phyloP scores from a whole-genome alignment of 2,888 invertebrate species.

The Platycheirus rosarum region DNA sequence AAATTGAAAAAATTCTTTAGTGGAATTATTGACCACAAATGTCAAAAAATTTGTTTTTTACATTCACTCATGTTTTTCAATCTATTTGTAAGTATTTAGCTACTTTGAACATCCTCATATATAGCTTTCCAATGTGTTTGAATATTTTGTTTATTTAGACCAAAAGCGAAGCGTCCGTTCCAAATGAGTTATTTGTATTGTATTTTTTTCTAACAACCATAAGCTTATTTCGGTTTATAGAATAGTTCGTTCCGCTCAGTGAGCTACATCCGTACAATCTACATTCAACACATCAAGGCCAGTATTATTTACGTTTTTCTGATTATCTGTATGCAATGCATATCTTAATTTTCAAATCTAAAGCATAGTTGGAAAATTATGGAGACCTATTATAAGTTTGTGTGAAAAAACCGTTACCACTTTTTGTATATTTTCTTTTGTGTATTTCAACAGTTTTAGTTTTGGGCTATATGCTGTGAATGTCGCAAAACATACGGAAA shows the following conservation, averaged over 20 bases:
- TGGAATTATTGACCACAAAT: too few relatives aligned
- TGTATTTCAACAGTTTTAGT: too few relatives aligned
- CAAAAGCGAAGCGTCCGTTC: slow-evolving; percentile 33
- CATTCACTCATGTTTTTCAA: slow-evolving; percentile 41
- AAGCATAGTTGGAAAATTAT: too few relatives aligned
- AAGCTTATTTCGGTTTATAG: slow-evolving; percentile 35
- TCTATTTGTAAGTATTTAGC: slow-evolving; percentile 36
- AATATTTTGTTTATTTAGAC: neutral
- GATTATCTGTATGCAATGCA: too few relatives aligned
- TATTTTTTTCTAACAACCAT: slow-evolving; percentile 13
- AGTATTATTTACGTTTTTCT: slow-evolving; percentile 17
- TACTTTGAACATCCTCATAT: neutral
- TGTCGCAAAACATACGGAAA: too few relatives aligned
- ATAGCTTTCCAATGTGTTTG: slow-evolving; percentile 15
- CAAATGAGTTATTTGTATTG: slow-evolving; percentile 42
- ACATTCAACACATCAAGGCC: slow-evolving; percentile 39
- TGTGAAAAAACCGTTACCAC: too few relatives aligned
- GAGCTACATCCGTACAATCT: slow-evolving; percentile 54
- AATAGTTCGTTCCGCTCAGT: slow-evolving; percentile 58
- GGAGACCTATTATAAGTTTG: too few relatives aligned
- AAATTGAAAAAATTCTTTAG: too few relatives aligned
- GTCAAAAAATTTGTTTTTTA: neutral
- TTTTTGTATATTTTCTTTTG: too few relatives aligned
- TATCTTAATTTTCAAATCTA: too few relatives aligned
- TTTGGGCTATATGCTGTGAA: too few relatives aligned